Evolutionary conservation across 2,888 invertebrate genomes (phyloP), one percentile per base, ranked within the genome.

Genomic region (Digitonthophagus gazella): DNA sequence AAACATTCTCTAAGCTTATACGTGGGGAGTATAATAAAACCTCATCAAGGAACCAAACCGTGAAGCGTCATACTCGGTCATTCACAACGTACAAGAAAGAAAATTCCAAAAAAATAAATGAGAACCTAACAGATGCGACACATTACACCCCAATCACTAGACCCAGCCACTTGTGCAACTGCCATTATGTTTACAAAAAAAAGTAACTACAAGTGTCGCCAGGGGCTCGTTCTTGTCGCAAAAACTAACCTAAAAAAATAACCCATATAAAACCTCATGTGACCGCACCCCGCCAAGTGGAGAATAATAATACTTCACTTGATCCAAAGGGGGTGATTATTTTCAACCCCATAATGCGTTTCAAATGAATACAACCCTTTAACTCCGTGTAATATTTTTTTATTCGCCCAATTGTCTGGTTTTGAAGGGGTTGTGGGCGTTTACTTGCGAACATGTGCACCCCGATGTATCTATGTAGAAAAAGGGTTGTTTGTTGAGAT

Each of bases 91-190:
- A 15, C 3, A 58, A 58, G 56, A 65, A 54, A 44, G 15, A 54
- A 65, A 65, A 65, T 19, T 11, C 16, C 28, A 65, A 66, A 68
- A 71, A 71, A 68, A 19, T 19, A 44, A 61, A 58, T 68, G 69
- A 65, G 70, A 69, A 67, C 57, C 67, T 64, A 72, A 68, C 72
- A 72, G 72, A 72, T 72, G 72, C 68, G 71, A 67, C 63, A 67
- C 65, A 54, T 63, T 55, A 18, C 19, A 20, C 61, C 61, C 20
- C 61, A 61, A 61, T 19, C 63, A 66, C 44, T 58, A 64, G 58
- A 65, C 11, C 18, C 18, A 68, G 58, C 65, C 72, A 76, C 79
- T 80, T 75, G 71, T 75, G 72, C 80, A 80, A 80, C 78, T 79
- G 80, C 76, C 76, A 69, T 72, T 72, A 72, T 77, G 76, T 71